A percentile compares a stretch with the other conserved stretches of the same genome.
Conservation (phyloP, 2,797 vertebrate species). For the Acropternis orthonyx region DNA sequence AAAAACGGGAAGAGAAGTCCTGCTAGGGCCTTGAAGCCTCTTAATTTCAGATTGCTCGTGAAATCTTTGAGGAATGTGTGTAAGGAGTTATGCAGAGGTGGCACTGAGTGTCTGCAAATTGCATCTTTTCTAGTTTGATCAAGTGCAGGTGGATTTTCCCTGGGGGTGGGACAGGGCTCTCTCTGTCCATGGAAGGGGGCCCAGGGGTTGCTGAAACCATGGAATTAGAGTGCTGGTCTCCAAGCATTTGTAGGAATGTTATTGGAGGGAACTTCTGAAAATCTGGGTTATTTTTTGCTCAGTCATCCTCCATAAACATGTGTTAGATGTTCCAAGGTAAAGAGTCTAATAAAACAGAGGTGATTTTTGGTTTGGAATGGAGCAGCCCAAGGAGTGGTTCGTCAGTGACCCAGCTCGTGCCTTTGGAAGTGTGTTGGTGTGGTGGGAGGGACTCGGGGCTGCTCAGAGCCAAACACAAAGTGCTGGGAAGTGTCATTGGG, state of each 20-base stretch:
- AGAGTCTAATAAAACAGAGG: neutral
- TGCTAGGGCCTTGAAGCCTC: neutral
- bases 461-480: neutral
- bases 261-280: constrained; percentile 29
- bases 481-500: neutral
- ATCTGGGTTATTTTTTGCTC: constrained; percentile 12
- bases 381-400: neutral
- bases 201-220: neutral
- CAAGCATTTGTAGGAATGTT: neutral
- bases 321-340: constrained; percentile 9
- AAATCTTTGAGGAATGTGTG: neutral
- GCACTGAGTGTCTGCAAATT: neutral
- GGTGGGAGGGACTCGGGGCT: fast-evolving
- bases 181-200: neutral
- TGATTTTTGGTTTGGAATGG: neutral
- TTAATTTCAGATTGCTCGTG: neutral
- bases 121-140: neutral
- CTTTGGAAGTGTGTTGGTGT: neutral
- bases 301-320: neutral
- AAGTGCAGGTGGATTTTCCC: neutral
- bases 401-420: neutral
- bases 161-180: neutral
- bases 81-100: neutral
- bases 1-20: neutral
- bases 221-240: neutral